A percentile compares a stretch with the other conserved stretches of the same genome.
phyloP scores from a whole-genome alignment of 1,140 invertebrate species.

The Pemphigus obesinymphae region DNA sequence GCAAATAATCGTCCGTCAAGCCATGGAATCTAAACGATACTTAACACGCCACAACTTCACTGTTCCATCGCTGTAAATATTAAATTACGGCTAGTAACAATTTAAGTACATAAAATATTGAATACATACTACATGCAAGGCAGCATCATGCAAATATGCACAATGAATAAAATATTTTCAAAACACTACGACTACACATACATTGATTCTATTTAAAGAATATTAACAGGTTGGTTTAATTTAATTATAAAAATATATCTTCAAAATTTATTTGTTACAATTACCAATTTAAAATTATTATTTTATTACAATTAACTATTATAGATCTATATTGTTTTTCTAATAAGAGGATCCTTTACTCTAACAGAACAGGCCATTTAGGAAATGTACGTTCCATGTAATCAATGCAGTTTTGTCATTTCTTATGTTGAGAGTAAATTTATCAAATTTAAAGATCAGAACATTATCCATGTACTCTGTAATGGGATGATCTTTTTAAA shows the following conservation, averaged over 20 bases:
- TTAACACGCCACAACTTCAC: constrained; percentile 37
- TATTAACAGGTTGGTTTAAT: background rate
- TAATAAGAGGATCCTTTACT: too few relatives aligned
- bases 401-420: too few relatives aligned
- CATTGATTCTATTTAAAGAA: background rate
- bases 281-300: too few relatives aligned
- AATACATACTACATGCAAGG: background rate
- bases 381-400: too few relatives aligned
- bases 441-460: too few relatives aligned
- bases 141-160: background rate
- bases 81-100: constrained; percentile 13
- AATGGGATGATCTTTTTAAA: too few relatives aligned
- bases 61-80: constrained; percentile 38
- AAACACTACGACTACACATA: background rate
- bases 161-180: background rate
- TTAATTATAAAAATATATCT: background rate
- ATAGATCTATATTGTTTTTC: too few relatives aligned
- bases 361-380: too few relatives aligned
- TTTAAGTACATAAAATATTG: background rate
- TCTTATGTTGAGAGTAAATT: too few relatives aligned
- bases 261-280: too few relatives aligned
- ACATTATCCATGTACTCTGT: too few relatives aligned
- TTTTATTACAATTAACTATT: too few relatives aligned
- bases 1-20: constrained; percentile 21
- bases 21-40: constrained; percentile 10